Conservation (phyloP, 2,888 invertebrate genomes). For the Corbicula japonica region DNA sequence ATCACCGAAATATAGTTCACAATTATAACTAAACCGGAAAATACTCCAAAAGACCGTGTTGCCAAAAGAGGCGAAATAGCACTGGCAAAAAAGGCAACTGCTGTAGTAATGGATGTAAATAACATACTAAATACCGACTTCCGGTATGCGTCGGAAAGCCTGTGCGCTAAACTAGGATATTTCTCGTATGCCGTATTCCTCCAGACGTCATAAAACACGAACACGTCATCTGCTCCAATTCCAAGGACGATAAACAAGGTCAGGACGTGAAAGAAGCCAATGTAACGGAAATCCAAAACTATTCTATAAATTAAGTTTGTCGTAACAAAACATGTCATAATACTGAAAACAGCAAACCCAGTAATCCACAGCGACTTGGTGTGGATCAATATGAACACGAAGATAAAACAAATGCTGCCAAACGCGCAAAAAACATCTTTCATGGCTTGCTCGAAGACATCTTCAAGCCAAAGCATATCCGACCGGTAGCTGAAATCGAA, state of each 20-base stretch:
- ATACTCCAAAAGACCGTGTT: constrained; percentile 79
- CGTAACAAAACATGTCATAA: constrained; percentile 73
- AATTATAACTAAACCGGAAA: constrained; percentile 77
- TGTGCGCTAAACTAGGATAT: constrained; percentile 70
- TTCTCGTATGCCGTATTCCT: constrained; percentile 62
- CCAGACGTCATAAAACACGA: constrained; percentile 80
- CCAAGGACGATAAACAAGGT: constrained; percentile 77
- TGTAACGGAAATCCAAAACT: constrained; percentile 74
- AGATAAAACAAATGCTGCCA: constrained; percentile 76
- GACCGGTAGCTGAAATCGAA: constrained; percentile 72
- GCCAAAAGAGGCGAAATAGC: constrained; percentile 78
- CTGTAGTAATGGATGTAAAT: constrained; percentile 77
- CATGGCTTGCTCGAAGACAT: constrained; percentile 67
- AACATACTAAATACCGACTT: constrained; percentile 77
- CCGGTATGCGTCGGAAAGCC: constrained; percentile 73
- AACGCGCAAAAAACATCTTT: constrained; percentile 70
- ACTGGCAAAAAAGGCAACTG: constrained; percentile 77
- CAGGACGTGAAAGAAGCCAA: constrained; percentile 77
- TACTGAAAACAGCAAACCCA: constrained; percentile 71
- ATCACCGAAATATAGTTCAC: constrained; percentile 78
- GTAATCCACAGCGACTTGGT: constrained; percentile 77
- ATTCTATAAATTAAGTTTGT: constrained; percentile 76
- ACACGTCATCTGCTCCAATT: constrained; percentile 78
- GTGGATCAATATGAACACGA: constrained; percentile 72
- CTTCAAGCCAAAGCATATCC: constrained; percentile 62